Base-by-base conservation (phyloP, 2,888 invertebrate species). In the Ichneumoninae sp. region DNA sequence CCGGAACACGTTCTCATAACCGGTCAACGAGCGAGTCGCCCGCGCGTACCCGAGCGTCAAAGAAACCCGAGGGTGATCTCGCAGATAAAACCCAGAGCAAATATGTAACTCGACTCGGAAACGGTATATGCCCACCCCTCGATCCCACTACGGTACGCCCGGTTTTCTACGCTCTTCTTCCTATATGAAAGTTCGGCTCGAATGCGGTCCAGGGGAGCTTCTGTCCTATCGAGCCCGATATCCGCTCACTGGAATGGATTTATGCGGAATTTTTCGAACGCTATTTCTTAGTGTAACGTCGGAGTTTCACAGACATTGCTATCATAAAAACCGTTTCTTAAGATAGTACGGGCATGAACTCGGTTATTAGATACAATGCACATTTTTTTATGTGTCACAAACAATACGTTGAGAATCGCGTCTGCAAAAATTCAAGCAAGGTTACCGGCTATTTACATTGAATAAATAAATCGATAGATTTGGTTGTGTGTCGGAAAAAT, bases 11-110 rank as follows among this genome's bases (percentile, higher is more conserved):
- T 85, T 86, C 85, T 86, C 87, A 88, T 85, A 87, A 88, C 87
- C 83, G 87, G 85, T 81, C 81, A 78, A 81, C 85, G 76, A 78
- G 78, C 66, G 75, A 8, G 57, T 26, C 22, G 26, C 63, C 40
- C 57, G 36, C 71, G 60, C 40, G 36, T 54, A 71, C 10, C 50
- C 83, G 82, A 74, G 83, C 88, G 87, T 89, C 87, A 89, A 90
- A 91, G 90, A 85, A 88, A 88, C 78, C 87, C 85, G 88, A 88
- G 89, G 88, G 89, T 88, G 90, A 90, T 89, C 87, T 83, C 78
- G 71, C 82, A 87, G 90, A 89, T 90, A 90, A 90, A 87, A 87
- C 89, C 88, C 69, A 84, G 85, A 87, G 88, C 88, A 90, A 89
- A 89, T 90, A 89, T 89, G 87, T 87, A 88, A 88, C 87, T 88